Percentiles rank a stretch among this genome's conserved stretches.
Conservation (phyloP, 1,140 invertebrate species). For the Brachionus sp. region DNA sequence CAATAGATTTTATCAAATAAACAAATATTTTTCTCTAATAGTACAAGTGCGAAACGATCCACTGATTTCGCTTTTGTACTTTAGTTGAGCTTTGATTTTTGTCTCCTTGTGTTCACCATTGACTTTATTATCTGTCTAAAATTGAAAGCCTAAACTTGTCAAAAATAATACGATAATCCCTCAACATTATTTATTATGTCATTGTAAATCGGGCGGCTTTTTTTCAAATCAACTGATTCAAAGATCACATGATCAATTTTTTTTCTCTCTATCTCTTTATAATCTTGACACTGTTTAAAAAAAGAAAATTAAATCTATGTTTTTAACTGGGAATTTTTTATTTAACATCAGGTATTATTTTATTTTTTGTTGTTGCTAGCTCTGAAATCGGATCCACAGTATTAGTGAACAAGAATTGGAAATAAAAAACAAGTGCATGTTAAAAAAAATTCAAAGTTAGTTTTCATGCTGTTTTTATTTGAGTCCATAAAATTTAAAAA, state of each 20-base stretch:
- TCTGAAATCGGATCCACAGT: no score
- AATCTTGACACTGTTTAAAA: not conserved
- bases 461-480: not conserved
- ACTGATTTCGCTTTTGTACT: not conserved
- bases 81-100: conserved; percentile 36
- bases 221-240: not conserved
- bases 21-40: conserved; percentile 16
- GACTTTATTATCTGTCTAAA: conserved; percentile 22
- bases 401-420: no score
- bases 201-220: not conserved
- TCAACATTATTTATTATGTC: not conserved
- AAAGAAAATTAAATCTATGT: not conserved
- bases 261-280: not conserved
- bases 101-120: not conserved
- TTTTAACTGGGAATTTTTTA: not conserved
- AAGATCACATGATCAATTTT: not conserved
- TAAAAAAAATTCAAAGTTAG: not conserved
- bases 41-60: conserved; percentile 10
- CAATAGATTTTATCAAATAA: conserved; percentile 5
- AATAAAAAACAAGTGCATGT: not conserved
- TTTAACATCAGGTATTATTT: not conserved
- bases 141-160: not conserved
- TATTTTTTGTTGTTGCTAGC: no score
- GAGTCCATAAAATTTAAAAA: not conserved
- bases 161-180: conserved; percentile 4